Base-by-base conservation (phyloP, 2,797 vertebrate species). In the Austrolebias charrua region DNA sequence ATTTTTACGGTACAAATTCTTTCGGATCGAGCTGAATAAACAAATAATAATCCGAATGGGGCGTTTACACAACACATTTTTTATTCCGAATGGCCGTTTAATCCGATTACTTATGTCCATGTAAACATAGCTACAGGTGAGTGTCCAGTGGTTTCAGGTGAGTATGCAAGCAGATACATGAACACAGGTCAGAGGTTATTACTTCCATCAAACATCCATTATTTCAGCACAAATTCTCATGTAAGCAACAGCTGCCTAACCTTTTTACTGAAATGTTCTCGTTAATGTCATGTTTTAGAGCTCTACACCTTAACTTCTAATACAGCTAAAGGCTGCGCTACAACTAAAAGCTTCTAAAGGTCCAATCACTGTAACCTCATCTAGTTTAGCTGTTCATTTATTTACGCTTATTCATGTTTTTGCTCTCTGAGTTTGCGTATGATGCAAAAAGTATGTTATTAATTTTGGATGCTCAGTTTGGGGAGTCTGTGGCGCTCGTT, bases 151-250 rank as follows among this genome's bases (percentile, higher is more conserved):
- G 47, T 63, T 73, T 73, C 59, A 55, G 43, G 59, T 56, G 56
- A 73, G 62, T 43, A 44, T 56, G 80, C 73, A 58, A 70, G 81
- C 62, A 52, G 48, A 63, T 40, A 69, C 69, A 60, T 81, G 67
- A 72, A 60, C 75, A 63, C 60, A 57, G 79, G 81, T 88, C 70
- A 86, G 45, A 62, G 82, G 79, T 85, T 57, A 78, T 66, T 24
- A 24, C 70, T 78, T 76, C 61, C 76, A 81, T 83, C 66, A 68
- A 60, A 62, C 65, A 64, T 73, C 69, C 61, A 71, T 84, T 81
- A 67, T 77, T 55, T 66, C 66, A 65, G 69, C 43, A 14, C 18
- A 8, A 20, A 38, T 52, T 62, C 50, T 63, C 47, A 11, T 60
- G 69, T 79, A 76, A 81, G 76, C 72, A 69, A 58, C 51, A 53